Evolutionary conservation across 1,140 invertebrate genomes (phyloP), one percentile per base, ranked within the genome.

Genomic region (Drosophila bocki): DNA sequence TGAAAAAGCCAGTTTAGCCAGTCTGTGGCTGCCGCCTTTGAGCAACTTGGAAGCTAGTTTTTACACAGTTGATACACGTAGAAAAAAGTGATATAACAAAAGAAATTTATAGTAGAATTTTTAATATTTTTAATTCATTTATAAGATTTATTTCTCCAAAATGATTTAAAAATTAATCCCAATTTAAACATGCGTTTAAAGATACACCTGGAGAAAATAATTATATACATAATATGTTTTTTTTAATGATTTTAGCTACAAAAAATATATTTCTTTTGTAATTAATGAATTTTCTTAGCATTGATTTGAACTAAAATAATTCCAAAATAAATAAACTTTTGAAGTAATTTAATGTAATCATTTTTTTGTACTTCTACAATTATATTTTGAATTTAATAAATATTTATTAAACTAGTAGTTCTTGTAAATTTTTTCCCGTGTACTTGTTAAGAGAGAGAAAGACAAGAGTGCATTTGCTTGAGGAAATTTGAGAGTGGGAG

Each of bases 1-100:
- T 41, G 13, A 19, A 2, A 57, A 2, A 57, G 64, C 67, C 69
- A 58, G 69, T 71, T 71, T 39, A 48, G 50, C 51, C 50, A 72
- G 65, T 71, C 67, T 57, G 48, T 51, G 9, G 39, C 37, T 32
- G 47, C 65, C 33, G 64, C 64, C 41, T 58, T 0, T 29, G 22
- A 13, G 29, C 45, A 29, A 26, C 47, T 68, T 26, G 8, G 15
- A 35, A 69, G 50, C 50, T 48, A 6, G 37, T 32, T 58, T 50
- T 39, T 39, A 13, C 32, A 67, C 32, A 37, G n/a, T 54, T 7
- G 7, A 3, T 35, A 15, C 17, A 29, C 19, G 15, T 41, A 13
- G 11, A 29, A 44, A 58, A 8, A 33, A 44, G 8, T 6, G 2
- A 3, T 9, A 13, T 11, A 32, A 32, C 3, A 35, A 35, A 53